Conservation (phyloP, 2,888 invertebrate genomes). For the Epinotia bilunana region DNA sequence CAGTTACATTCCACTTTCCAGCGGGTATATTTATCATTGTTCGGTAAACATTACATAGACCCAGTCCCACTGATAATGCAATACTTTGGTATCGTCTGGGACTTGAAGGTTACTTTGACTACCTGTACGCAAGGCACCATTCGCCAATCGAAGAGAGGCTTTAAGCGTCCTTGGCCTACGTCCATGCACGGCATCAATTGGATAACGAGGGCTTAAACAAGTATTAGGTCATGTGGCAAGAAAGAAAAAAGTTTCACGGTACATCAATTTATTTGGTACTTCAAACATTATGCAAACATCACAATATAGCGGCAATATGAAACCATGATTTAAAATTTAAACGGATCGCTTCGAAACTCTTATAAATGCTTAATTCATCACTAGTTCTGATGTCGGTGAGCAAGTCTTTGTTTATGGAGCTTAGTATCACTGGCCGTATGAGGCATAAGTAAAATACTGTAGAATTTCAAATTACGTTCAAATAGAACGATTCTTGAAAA, state of each 20-base stretch:
- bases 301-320: background rate
- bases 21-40: no score
- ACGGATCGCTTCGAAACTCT: background rate
- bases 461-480: background rate
- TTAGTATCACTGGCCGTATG: background rate
- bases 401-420: background rate
- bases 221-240: background rate
- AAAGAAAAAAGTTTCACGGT: slow-evolving; percentile 22
- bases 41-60: no score
- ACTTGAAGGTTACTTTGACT: no score
- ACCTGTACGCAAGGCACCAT: no score
- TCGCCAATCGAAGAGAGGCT: no score
- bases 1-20: no score
- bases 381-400: background rate
- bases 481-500: background rate
- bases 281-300: slow-evolving; percentile 41
- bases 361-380: background rate
- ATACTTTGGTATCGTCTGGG: no score
- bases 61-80: no score
- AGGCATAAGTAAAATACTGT: background rate
- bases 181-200: no score
- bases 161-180: no score
- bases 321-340: slow-evolving; percentile 12
- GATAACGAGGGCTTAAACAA: background rate
- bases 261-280: slow-evolving; percentile 60